These are phyloP conservation scores for Ectropis crepuscularia DNA, from an alignment of 2,888 invertebrate genomes.

Conservation along the genomic window DNA sequence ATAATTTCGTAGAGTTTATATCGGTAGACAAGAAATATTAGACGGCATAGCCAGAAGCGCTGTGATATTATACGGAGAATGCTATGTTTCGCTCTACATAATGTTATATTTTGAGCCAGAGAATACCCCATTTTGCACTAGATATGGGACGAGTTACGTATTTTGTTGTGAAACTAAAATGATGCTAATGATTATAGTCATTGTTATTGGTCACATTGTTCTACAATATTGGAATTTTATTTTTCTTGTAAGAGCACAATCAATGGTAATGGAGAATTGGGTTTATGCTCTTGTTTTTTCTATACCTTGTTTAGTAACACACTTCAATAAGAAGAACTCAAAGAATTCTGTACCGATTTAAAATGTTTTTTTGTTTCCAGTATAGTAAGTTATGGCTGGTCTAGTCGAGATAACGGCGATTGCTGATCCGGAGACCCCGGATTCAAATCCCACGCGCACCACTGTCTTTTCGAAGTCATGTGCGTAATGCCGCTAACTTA, in stretches of 20 bases:
- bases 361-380: no score
- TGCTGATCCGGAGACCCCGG: no score
- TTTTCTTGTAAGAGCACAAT: background rate
- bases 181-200: background rate
- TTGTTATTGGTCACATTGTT: background rate
- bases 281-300: no score
- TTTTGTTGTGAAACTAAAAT: background rate
- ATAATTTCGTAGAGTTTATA: constrained; percentile 12
- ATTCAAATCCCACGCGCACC: no score
- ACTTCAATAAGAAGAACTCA: no score
- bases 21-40: constrained; percentile 4
- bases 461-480: no score
- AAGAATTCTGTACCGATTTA: no score
- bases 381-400: no score
- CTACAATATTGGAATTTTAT: background rate
- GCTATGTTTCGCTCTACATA: constrained; percentile 4
- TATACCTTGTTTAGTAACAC: no score
- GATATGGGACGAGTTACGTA: background rate
- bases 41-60: constrained; percentile 3
- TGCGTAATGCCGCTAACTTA: no score
- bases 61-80: constrained; percentile 2
- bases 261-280: no score
- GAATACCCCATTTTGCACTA: background rate
- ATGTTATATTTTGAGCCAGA: constrained; percentile 6
- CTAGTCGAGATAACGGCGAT: no score